phyloP scores from a whole-genome alignment of 2,113 vertebrate genomes.

The Microcebus griseorufus region DNA sequence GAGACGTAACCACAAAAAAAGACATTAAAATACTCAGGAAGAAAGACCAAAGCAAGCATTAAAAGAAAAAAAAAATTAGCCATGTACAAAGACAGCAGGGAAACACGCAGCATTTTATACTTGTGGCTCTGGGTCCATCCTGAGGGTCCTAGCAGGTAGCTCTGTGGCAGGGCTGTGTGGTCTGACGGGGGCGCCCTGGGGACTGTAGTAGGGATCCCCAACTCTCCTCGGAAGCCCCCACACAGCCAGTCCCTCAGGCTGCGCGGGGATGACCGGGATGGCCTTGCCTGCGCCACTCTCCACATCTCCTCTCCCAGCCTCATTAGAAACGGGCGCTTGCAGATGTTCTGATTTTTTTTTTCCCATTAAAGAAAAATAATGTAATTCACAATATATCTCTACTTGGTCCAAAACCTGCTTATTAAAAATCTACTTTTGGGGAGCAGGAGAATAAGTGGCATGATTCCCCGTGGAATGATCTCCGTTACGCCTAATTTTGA shows the following conservation, averaged over 20 bases:
- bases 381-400: not conserved
- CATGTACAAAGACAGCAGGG: not conserved
- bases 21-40: not conserved
- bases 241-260: not conserved
- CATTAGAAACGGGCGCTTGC: not conserved
- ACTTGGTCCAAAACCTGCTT: conserved; percentile 60
- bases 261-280: fast-evolving
- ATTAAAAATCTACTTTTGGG: conserved; percentile 69
- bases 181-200: too few relatives aligned
- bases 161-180: not conserved
- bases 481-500: conserved; percentile 54
- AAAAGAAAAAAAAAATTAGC: not conserved
- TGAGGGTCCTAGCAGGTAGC: not conserved
- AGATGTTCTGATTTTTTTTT: not conserved
- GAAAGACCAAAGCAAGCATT: not conserved
- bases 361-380: conserved; percentile 53
- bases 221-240: not conserved
- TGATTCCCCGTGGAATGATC: not conserved
- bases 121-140: too few relatives aligned
- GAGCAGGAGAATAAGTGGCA: not conserved
- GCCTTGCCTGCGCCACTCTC: fast-evolving
- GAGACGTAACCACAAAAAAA: not conserved
- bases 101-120: not conserved
- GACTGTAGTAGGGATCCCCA: not conserved
- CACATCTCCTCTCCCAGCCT: not conserved